phyloP scores from a whole-genome alignment of 2,797 vertebrate species.

The Salmo trutta region DNA sequence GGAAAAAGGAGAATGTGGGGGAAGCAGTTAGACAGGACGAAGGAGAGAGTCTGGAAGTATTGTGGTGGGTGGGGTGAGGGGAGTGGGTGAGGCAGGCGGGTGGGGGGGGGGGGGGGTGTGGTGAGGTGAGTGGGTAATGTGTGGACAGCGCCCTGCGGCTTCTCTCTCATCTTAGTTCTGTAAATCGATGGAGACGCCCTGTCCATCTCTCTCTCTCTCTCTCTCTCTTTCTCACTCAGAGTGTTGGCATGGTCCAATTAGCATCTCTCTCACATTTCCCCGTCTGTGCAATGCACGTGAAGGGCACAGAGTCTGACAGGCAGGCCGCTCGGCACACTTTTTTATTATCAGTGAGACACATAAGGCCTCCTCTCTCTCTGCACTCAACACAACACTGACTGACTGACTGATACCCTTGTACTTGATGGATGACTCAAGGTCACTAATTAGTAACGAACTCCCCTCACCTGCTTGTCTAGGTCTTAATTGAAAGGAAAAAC shows the following conservation, averaged over 20 bases:
- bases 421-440: too few relatives aligned
- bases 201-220: slow-evolving; percentile 23
- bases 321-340: slow-evolving; percentile 40
- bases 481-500: too few relatives aligned
- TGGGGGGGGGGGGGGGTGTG: neutral
- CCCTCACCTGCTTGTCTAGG: too few relatives aligned
- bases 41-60: neutral
- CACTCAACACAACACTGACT: slow-evolving; percentile 46
- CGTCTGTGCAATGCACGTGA: slow-evolving; percentile 32
- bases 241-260: slow-evolving; percentile 54
- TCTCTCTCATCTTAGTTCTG: slow-evolving; percentile 43
- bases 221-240: slow-evolving; percentile 22
- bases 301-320: slow-evolving; percentile 58
- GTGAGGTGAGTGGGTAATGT: slow-evolving; percentile 28
- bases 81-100: neutral
- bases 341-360: slow-evolving; percentile 56
- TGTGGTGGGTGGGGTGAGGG: neutral
- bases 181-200: slow-evolving; percentile 49
- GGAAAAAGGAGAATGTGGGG: neutral
- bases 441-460: too few relatives aligned
- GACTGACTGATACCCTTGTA: slow-evolving; percentile 27
- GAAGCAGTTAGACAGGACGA: neutral
- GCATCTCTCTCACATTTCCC: slow-evolving; percentile 46
- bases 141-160: slow-evolving; percentile 43
- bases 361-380: slow-evolving; percentile 42